A percentile compares a stretch with the other conserved stretches of the same genome.
phyloP scores from a whole-genome alignment of 2,113 vertebrate genomes.

The Eubucco bourcierii region DNA sequence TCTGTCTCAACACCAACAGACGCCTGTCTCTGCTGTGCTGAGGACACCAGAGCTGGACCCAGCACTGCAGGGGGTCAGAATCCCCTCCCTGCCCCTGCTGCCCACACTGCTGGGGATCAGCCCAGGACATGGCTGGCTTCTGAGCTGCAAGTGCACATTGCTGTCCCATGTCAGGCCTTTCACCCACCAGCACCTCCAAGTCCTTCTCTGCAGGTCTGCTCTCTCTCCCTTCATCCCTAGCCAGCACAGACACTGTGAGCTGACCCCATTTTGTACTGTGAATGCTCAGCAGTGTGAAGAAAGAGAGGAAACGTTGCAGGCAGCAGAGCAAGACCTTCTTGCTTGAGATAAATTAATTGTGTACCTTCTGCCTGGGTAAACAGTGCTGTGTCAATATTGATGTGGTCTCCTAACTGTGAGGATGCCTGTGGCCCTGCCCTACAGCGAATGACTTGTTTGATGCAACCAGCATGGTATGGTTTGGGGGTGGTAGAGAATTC shows the following conservation, averaged over 20 bases:
- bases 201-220: too few species aligned
- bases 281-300: accelerated
- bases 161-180: too few species aligned
- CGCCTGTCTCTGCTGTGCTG: too few species aligned
- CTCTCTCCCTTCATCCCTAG: too few species aligned
- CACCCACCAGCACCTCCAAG: too few species aligned
- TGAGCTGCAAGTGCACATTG: too few species aligned
- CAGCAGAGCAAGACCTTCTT: neutral
- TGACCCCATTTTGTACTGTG: neutral
- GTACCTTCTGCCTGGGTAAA: neutral
- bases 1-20: too few species aligned
- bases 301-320: neutral
- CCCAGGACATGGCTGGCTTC: too few species aligned
- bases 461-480: neutral
- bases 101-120: too few species aligned
- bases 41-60: too few species aligned
- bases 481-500: neutral
- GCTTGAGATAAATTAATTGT: neutral
- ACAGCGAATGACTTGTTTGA: conserved; percentile 6
- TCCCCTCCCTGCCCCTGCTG: too few species aligned
- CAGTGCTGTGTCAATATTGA: conserved; percentile 20
- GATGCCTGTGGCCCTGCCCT: neutral
- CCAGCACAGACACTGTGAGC: accelerated
- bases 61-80: too few species aligned
- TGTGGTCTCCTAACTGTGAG: neutral